phyloP scores from a whole-genome alignment of 2,888 invertebrate species.

The Drosophila atroscutellata region DNA sequence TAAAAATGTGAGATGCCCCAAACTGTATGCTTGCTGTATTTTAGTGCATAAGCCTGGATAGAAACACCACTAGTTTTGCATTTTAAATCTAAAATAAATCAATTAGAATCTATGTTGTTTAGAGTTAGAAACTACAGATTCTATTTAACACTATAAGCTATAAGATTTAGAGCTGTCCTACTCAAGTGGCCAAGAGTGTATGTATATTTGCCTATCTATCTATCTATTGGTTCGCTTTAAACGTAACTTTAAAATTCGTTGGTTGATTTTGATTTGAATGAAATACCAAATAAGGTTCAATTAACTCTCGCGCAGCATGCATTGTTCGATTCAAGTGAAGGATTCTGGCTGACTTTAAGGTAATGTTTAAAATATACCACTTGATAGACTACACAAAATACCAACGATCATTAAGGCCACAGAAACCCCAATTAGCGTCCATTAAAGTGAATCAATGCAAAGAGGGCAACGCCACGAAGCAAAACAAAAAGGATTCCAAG shows the following conservation, averaged over 20 bases:
- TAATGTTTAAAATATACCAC: slow-evolving; percentile 42
- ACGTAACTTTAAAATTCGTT: background rate
- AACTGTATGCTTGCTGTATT: too few species aligned
- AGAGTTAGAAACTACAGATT: background rate
- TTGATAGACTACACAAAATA: slow-evolving; percentile 69
- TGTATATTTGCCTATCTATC: too few species aligned
- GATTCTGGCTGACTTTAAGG: slow-evolving; percentile 5
- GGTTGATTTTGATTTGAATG: background rate
- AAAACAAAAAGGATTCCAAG: slow-evolving; percentile 37
- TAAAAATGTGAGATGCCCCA: too few species aligned
- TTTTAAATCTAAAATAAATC: too few species aligned
- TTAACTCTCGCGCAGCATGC: background rate
- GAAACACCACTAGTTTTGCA: too few species aligned
- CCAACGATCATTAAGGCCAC: slow-evolving; percentile 69
- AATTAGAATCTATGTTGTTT: background rate
- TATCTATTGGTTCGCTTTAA: background rate
- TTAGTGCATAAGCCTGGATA: too few species aligned
- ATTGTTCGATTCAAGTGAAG: background rate
- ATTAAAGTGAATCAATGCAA: slow-evolving; percentile 76
- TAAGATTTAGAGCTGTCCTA: background rate
- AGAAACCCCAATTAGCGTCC: slow-evolving; percentile 69
- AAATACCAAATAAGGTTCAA: background rate
- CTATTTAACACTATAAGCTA: too few species aligned
- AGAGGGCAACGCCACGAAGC: slow-evolving; percentile 28
- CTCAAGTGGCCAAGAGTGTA: background rate